A percentile compares a stretch with the other conserved stretches of the same genome.
Conservation (phyloP, 2,797 vertebrate species). For the Echeneis naucrates region DNA sequence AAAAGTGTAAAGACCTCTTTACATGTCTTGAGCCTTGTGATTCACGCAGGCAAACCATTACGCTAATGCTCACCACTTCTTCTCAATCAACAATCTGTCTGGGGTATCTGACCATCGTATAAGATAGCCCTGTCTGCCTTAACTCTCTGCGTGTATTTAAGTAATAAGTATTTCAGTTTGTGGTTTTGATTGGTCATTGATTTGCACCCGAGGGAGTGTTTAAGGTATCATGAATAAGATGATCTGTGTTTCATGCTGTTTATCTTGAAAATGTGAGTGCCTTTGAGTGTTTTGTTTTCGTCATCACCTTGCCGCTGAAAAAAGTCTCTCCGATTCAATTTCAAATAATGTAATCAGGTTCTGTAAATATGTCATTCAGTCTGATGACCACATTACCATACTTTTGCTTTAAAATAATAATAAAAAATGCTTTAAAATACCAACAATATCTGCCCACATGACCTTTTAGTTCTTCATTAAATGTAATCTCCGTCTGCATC, state of each 20-base stretch:
- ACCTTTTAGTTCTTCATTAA: background rate
- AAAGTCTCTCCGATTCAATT: too few relatives aligned
- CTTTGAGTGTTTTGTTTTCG: background rate
- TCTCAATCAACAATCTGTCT: background rate
- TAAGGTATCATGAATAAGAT: constrained; percentile 14
- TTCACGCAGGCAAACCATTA: background rate
- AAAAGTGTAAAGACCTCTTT: background rate
- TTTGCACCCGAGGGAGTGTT: constrained; percentile 16
- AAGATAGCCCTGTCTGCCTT: too few relatives aligned
- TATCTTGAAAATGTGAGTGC: background rate
- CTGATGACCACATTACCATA: too few relatives aligned
- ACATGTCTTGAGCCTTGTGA: background rate
- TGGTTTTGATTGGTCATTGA: constrained; percentile 6
- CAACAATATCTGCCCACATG: too few relatives aligned
- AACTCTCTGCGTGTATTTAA: background rate
- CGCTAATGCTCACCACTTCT: background rate
- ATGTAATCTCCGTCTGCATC: too few relatives aligned
- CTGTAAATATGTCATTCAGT: too few relatives aligned
- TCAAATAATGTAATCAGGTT: too few relatives aligned
- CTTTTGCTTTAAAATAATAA: too few relatives aligned
- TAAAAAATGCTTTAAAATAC: too few relatives aligned
- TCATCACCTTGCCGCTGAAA: background rate
- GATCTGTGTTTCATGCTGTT: background rate
- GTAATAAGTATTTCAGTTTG: too few relatives aligned
- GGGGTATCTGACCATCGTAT: background rate